These are phyloP conservation scores for Tinamus major DNA, from an alignment of 2,797 vertebrate genomes.

Conservation along the genomic window DNA sequence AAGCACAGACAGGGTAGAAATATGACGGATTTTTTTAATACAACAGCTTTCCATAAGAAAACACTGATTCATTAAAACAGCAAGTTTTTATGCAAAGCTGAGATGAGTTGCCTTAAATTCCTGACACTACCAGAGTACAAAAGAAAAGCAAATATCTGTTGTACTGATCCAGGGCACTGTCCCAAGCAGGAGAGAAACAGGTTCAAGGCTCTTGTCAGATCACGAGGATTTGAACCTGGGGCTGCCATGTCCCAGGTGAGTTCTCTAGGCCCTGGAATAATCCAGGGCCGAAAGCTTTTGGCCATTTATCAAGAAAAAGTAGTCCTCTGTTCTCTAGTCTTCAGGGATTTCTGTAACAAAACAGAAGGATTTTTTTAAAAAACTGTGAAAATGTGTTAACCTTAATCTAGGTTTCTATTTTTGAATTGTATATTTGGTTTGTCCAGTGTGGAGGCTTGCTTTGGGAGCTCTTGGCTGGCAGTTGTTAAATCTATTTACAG, in stretches of 20 bases:
- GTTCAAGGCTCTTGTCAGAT: neutral
- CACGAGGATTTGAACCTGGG: neutral
- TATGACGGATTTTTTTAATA: neutral
- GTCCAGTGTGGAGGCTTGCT: neutral
- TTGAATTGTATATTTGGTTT: slow-evolving; percentile 19
- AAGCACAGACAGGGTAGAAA: neutral
- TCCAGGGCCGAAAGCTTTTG: neutral
- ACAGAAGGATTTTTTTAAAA: neutral
- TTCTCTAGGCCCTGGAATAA: neutral
- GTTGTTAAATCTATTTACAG: slow-evolving; percentile 12
- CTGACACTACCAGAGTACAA: neutral
- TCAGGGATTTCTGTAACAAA: neutral
- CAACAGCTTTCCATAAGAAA: neutral
- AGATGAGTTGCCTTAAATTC: neutral
- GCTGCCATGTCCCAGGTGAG: neutral
- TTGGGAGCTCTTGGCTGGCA: neutral
- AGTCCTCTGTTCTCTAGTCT: neutral
- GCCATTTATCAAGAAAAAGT: neutral
- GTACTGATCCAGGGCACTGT: neutral
- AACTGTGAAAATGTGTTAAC: neutral
- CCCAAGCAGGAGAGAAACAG: neutral
- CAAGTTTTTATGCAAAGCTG: neutral
- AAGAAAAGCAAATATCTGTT: neutral
- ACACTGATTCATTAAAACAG: neutral
- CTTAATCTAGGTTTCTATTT: slow-evolving; percentile 17